Evolutionary conservation across 2,797 vertebrate species (phyloP), one percentile per base, ranked within the genome.

Genomic region (Carduelis carduelis): DNA sequence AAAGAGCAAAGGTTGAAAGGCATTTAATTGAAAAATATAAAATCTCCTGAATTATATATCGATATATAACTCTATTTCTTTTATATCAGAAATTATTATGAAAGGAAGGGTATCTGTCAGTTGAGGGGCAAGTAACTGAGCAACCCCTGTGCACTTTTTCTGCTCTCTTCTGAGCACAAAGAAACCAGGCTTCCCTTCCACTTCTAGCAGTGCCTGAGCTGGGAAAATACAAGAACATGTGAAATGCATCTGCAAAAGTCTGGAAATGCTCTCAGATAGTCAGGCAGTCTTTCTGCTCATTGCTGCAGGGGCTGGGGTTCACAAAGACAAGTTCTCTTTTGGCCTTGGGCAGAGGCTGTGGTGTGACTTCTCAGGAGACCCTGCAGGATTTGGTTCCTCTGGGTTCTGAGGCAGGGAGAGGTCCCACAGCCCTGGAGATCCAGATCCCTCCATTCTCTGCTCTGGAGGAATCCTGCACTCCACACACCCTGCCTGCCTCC

Each of bases 1-100:
- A 97, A 97, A 97, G 93, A 94, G 87, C 91, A 97, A 96, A 95
- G 86, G 83, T 96, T 96, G 94, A 97, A 83, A 87, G 94, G 75
- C 78, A 93, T 95, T 93, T 97, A 96, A 96, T 87, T 96, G 86
- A 66, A 94, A 97, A 96, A 96, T 93, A 94, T 57, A 96, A 96
- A 94, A 83, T 96, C 49, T 80, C 50, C 81, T 93, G 81, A 85
- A 94, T 90, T 95, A 90, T 95, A 95, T 94, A 97, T 97, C 78
- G 61, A 96, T 92, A 92, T 78, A 85, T 93, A 97, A 93, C 71
- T 88, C 77, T 94, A 89, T 94, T 96, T 97, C 90, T 95, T 87
- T 96, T 86, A 83, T 64, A 92, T 83, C 82, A 91, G 69, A 79
- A 87, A 90, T 94, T 92, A 92, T 97, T 95, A 34, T 93, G 52